Conservation (phyloP, 2,888 invertebrate genomes). For the Watsonalla cultraria region DNA sequence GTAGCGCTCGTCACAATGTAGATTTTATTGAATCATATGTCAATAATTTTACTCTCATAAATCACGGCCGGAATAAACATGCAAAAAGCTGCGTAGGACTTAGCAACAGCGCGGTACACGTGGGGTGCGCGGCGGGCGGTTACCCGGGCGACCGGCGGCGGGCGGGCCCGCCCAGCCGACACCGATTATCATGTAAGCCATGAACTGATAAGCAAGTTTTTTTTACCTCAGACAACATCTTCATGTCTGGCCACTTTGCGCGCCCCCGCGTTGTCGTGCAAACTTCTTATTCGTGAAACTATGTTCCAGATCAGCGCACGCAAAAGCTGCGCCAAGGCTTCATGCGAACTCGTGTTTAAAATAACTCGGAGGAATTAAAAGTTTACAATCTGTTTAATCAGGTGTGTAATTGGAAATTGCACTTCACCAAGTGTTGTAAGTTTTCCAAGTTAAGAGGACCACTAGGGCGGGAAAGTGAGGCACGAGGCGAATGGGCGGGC, state of each 20-base stretch:
- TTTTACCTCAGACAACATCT: constrained; percentile 19
- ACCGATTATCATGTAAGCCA: constrained; percentile 28
- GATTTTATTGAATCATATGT: too few species aligned
- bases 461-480: constrained; percentile 77
- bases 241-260: constrained; percentile 9
- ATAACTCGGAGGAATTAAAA: constrained; percentile 5
- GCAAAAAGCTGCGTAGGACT: background rate
- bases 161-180: constrained; percentile 44
- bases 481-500: constrained; percentile 71
- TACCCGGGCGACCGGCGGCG: constrained; percentile 54
- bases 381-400: constrained; percentile 22
- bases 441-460: constrained; percentile 49
- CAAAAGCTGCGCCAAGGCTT: background rate
- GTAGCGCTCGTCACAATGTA: too few species aligned
- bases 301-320: background rate
- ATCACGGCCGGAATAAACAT: too few species aligned
- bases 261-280: constrained; percentile 2
- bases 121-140: constrained; percentile 53
- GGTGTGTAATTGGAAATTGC: constrained; percentile 28
- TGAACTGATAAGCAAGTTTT: constrained; percentile 20
- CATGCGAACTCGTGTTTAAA: background rate
- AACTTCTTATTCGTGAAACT: background rate
- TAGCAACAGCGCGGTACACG: constrained; percentile 22
- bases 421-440: constrained; percentile 33
- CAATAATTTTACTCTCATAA: too few species aligned